phyloP scores from a whole-genome alignment of 2,888 invertebrate genomes.

The Lapara coniferarum region DNA sequence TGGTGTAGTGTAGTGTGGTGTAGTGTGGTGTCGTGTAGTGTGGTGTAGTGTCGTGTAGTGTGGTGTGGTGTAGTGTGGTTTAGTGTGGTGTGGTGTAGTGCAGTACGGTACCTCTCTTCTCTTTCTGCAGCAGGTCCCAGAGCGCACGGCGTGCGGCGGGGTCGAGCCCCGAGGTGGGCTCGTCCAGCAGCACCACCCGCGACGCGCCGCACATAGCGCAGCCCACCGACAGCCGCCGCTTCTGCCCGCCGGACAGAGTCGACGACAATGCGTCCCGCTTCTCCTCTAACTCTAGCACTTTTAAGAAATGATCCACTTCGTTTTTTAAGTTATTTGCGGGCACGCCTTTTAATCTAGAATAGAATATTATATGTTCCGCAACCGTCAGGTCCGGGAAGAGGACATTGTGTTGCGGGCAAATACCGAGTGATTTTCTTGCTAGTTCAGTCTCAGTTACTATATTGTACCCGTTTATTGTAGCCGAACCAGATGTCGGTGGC shows the following conservation, averaged over 20 bases:
- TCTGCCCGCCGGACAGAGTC: slow-evolving; percentile 96
- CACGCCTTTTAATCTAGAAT: slow-evolving; percentile 89
- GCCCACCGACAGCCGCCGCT: slow-evolving; percentile 93
- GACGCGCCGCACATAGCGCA: slow-evolving; percentile 95
- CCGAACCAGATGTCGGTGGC: slow-evolving; percentile 88
- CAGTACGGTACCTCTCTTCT: slow-evolving; percentile 81
- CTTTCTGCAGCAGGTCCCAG: slow-evolving; percentile 92
- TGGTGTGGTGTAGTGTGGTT: background rate
- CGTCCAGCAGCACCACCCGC: slow-evolving; percentile 88
- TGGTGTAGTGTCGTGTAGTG: background rate
- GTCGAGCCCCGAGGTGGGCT: slow-evolving; percentile 96
- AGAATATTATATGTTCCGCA: slow-evolving; percentile 92
- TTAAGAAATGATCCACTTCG: slow-evolving; percentile 87
- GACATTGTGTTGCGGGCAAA: slow-evolving; percentile 94
- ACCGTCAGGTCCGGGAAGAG: slow-evolving; percentile 93
- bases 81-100: background rate
- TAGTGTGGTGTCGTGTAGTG: no score
- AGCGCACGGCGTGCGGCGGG: slow-evolving; percentile 93
- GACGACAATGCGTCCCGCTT: slow-evolving; percentile 85
- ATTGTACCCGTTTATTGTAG: slow-evolving; percentile 88
- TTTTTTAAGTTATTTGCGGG: slow-evolving; percentile 72
- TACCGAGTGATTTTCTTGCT: slow-evolving; percentile 89
- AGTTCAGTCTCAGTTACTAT: slow-evolving; percentile 86
- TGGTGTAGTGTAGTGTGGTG: no score
- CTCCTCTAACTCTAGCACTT: slow-evolving; percentile 85